Evolutionary conservation across 2,113 vertebrate species (phyloP), one percentile per base, ranked within the genome.

Genomic region (Chaetura pelagica): DNA sequence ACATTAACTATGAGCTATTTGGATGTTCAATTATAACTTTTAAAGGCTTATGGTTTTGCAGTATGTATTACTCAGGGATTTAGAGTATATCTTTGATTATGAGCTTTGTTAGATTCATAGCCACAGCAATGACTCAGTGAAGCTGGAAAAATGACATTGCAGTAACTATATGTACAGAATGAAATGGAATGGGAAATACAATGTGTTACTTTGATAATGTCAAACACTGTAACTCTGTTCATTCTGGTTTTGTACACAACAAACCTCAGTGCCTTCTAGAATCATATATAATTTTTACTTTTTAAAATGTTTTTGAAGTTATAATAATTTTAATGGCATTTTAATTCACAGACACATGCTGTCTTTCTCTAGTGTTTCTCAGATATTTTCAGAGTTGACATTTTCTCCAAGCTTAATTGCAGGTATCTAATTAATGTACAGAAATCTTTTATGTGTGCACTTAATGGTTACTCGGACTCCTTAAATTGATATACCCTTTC

Each of bases 271-370:
- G 20, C 34, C 57, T 86, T 90, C n/a, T 29, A 62, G 64, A 85
- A 71, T 61, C 29, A 58, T 54, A 76, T 38, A 48, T 48, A 57
- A 5, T 21, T 55, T 55, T 72, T 83, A 38, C 10, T 38, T 76
- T 26, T 10, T n/a, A n/a, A n/a, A 23, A 49, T 81, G 19, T 26
- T 80, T 83, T 68, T 84, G 35, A 91, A 76, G 24, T 87, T 40
- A 66, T 89, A 75, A 92, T 76, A 3, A 72, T 84, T 84, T 87
- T 84, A 95, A 94, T 92, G 73, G 62, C 52, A 89, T 86, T 93
- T 91, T 91, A 90, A 96, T 94, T 71, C 72, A 66, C n/a, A 91
- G 82, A 44, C 67, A 54, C 58, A 62, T 52, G 71, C 64, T 93
- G 72, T 85, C 54, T 94, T 85, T 72, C 38, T 57, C 63, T 88